Base-by-base conservation (phyloP, 2,113 vertebrate genomes). In the Numenius arquata region DNA sequence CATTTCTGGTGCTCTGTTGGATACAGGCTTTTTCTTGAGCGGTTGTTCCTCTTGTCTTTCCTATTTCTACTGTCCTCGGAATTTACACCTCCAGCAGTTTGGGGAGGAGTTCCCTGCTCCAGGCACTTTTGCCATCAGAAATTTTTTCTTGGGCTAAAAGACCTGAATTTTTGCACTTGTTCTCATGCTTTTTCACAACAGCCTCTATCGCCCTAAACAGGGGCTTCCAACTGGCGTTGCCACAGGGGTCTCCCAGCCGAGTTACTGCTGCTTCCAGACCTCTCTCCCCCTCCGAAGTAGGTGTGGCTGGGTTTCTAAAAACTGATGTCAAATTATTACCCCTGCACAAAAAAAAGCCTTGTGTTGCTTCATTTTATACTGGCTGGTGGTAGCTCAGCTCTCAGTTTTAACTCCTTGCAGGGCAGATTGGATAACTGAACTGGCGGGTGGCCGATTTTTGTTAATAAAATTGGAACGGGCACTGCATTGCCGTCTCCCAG, bases 1-100 rank as follows among this genome's bases (percentile, higher is more conserved):
- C 34, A 2, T 12, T n/a, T 43, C 55, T 3, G 8, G 17, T 22
- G 62, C 15, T 16, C 13, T 26, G 4, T 5, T 1, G 1, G 38
- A 20, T 6, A 8, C 25, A n/a, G 32, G 32, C 23, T 14, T 66
- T 66, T 36, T 53, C 76, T 11, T 29, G 25, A 32, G 20, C 1
- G 7, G 16, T 4, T 1, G 1, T 12, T 11, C 15, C 41, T 77
- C 59, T 38, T 43, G 23, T 29, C 23, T 47, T 11, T 41, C 41
- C 41, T 14, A 3, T 7, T 72, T 73, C 41, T 32, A 4, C 32
- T 30, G n/a, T 55, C 59, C 58, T 47, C 72, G 61, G 71, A 11
- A 41, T 41, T 47, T 36, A 26, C 14, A 29, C 26, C 56, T 41
- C 29, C 62, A 41, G 56, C 30, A 34, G 25, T n/a, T 4, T 12